Percentiles rank a stretch among this genome's conserved stretches.
phyloP scores from a whole-genome alignment of 2,888 invertebrate genomes.

The Ferrisia virgata region DNA sequence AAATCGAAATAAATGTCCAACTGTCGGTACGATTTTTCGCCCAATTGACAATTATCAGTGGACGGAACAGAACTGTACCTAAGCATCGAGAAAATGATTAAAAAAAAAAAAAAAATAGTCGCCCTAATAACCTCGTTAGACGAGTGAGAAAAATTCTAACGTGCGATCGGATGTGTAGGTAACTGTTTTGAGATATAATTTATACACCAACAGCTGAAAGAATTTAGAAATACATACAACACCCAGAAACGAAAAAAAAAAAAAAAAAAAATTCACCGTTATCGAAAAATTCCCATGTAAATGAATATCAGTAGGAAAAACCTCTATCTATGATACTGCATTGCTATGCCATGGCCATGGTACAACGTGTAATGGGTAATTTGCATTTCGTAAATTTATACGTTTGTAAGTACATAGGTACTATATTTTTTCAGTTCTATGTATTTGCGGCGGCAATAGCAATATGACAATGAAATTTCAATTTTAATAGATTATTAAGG shows the following conservation, averaged over 20 bases:
- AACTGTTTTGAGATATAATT: neutral
- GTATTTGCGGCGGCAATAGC: neutral
- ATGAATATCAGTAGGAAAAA: neutral
- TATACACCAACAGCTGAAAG: neutral
- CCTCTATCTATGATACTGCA: neutral
- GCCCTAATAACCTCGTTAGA: neutral
- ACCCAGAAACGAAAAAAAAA: neutral
- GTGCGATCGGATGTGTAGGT: neutral
- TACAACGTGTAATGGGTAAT: neutral
- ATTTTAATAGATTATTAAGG: neutral
- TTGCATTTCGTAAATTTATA: neutral
- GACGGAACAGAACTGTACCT: slow-evolving; percentile 59
- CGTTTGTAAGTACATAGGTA: no score
- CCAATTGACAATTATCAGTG: slow-evolving; percentile 74
- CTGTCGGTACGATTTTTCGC: slow-evolving; percentile 66
- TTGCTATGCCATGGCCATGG: neutral
- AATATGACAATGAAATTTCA: neutral
- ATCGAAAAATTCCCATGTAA: neutral
- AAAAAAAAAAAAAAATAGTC: no score
- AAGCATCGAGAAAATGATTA: neutral
- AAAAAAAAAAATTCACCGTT: slow-evolving; percentile 3
- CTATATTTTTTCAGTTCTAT: no score
- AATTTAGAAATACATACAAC: neutral
- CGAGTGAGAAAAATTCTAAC: neutral
- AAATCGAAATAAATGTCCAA: slow-evolving; percentile 71